Evolutionary conservation across 2,113 vertebrate genomes (phyloP), one percentile per base, ranked within the genome.

Genomic region (Phocoena phocoena): DNA sequence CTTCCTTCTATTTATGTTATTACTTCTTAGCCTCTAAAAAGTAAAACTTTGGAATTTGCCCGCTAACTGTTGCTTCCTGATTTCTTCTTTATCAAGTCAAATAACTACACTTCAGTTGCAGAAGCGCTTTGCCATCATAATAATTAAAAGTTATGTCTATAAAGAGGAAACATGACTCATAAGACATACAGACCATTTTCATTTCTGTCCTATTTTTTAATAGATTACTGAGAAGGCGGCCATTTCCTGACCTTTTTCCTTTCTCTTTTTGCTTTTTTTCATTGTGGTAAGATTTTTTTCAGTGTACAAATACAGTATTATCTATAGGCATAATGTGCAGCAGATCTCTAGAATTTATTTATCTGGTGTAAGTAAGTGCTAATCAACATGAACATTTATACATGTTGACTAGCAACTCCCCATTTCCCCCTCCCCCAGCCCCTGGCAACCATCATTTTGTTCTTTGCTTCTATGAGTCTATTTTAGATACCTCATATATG

Each of bases 31-130:
- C 41, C 62, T 83, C 60, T 90, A 91, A 86, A 84, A 88, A 44
- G 31, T 55, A 90, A 90, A 82, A 73, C 12, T 73, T 71, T 11
- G 60, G 21, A 87, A 89, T 94, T 92, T 92, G 18, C 76, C 50
- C 5, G 36, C 55, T 80, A 36, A 79, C 21, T 90, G 33, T 85
- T 81, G n/a, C 31, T 94, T 95, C 55, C 79, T 93, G 62, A 41
- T 85, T 93, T 91, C 65, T 96, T 90, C 26, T 71, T 91, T 93
- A 95, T 73, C 53, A 92, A 89, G 6, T 88, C 93, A 85, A 96
- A 65, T 88, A 88, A 90, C 21, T 65, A 26, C 5, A 58, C 15
- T 95, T 96, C 14, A 88, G 9, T 77, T 82, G 47, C 47, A 95
- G 26, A 95, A 76, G 73, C 8, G 26, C 65, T 92, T 96, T 90